Evolutionary conservation across 2,797 vertebrate genomes (phyloP), one percentile per base, ranked within the genome.

Genomic region (Lacerta viridis): DNA sequence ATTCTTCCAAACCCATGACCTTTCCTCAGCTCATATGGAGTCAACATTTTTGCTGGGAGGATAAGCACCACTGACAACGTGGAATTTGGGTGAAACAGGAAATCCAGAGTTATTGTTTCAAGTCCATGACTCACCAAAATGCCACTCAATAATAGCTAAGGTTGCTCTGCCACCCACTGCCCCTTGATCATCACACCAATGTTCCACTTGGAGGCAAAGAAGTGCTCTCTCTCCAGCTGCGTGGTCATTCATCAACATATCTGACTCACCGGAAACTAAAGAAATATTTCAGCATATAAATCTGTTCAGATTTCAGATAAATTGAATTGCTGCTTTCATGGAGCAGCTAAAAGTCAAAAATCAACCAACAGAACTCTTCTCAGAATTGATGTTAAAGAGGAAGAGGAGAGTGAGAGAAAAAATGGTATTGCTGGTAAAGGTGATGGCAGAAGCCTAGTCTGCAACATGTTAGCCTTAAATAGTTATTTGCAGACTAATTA

Each of bases 51-150:
- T 87, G 41, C 25, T 25, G 50, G 61, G 36, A 46, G 79, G 39
- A 83, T 36, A 68, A 76, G 39, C 78, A 27, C n/a, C 2, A 15
- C 20, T 36, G 87, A 84, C 23, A 15, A 61, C 41, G 33, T 20
- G 5, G 76, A 86, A 79, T 64, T 81, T 1, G 46, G 75, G 29
- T 64, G 80, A 84, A 82, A 50, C 59, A 27, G 55, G 20, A 75
- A 83, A 93, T n/a, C 2, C 13, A 10, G 27, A 92, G 69, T 20
- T 80, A 66, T 64, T 84, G 84, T 88, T 74, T 50, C 87, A 50
- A 89, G 91, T 77, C n/a, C 74, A 7, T 29, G 88, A 89, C 41
- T 86, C 88, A 85, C 59, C 18, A 13, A 69, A 85, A 39, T 50
- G 39, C 80, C 11, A 29, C 76, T 81, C 59, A 69, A 81, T 80